phyloP scores from a whole-genome alignment of 2,113 vertebrate genomes.

The Lophotis ruficrista region DNA sequence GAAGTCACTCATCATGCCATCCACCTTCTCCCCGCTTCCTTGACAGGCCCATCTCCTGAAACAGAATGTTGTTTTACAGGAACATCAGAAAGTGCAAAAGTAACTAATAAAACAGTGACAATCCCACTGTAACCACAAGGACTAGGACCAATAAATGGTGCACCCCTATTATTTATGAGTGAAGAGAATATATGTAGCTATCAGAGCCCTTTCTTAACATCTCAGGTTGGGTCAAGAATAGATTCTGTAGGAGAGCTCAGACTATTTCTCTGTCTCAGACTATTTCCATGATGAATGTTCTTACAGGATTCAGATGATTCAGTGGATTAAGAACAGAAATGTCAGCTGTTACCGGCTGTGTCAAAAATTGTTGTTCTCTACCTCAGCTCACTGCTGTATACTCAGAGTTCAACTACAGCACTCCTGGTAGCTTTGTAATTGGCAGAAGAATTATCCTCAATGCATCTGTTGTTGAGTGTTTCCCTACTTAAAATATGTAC shows the following conservation, averaged over 20 bases:
- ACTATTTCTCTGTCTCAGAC: slow-evolving; percentile 39
- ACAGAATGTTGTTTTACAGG: slow-evolving; percentile 48
- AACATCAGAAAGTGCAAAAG: slow-evolving; percentile 53
- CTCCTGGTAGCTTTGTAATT: slow-evolving; percentile 12
- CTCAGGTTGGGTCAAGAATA: slow-evolving; percentile 43
- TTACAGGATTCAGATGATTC: slow-evolving; percentile 36
- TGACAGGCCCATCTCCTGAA: slow-evolving; percentile 43
- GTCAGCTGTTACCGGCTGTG: neutral
- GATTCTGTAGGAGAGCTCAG: slow-evolving; percentile 38
- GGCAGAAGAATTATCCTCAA: slow-evolving; percentile 14
- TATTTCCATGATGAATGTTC: slow-evolving; percentile 61
- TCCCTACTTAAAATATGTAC: neutral
- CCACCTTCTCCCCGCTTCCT: slow-evolving; percentile 9
- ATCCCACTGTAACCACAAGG: slow-evolving; percentile 15
- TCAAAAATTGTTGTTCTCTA: slow-evolving; percentile 45
- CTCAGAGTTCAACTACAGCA: neutral
- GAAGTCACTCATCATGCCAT: slow-evolving; percentile 42
- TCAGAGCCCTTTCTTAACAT: slow-evolving; percentile 44
- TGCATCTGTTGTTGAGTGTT: neutral
- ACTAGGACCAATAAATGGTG: neutral
- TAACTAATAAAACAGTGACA: slow-evolving; percentile 63
- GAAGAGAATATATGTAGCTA: slow-evolving; percentile 38
- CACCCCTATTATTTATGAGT: slow-evolving; percentile 47
- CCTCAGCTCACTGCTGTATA: neutral
- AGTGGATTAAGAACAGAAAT: slow-evolving; percentile 61